Evolutionary conservation across 2,797 vertebrate genomes (phyloP).

Genomic region (Gastrophryne carolinensis): DNA sequence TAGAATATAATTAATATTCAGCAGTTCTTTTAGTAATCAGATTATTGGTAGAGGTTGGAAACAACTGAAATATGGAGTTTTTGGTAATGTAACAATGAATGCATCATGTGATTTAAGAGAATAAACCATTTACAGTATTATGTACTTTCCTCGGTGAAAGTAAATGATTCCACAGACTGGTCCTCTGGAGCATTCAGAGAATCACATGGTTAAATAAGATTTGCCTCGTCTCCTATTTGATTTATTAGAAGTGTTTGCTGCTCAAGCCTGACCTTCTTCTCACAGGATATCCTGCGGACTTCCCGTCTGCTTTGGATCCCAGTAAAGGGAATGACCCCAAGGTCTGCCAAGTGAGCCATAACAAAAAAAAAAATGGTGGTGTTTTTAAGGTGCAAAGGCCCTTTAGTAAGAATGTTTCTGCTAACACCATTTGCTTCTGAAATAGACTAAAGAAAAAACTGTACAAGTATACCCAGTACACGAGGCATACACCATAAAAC

Average conservation of each 20-base stretch:
- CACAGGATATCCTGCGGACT: slow-evolving; percentile 44
- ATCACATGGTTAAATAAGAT: slow-evolving; percentile 17
- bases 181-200: not conserved
- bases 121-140: too few relatives aligned
- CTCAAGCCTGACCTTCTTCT: slow-evolving; percentile 32
- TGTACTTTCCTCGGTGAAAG: too few relatives aligned
- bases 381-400: slow-evolving; percentile 2
- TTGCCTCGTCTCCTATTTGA: slow-evolving; percentile 5
- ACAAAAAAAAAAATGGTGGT: slow-evolving; percentile 3
- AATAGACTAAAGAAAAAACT: not conserved
- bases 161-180: too few relatives aligned
- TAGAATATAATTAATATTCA: too few relatives aligned
- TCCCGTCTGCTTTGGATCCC: slow-evolving; percentile 28
- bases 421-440: not conserved
- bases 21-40: too few relatives aligned
- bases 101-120: too few relatives aligned
- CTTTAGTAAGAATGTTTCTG: not conserved
- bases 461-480: not conserved
- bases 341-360: slow-evolving; percentile 34
- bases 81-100: too few relatives aligned
- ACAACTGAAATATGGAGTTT: too few relatives aligned
- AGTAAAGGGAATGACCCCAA: slow-evolving; percentile 29
- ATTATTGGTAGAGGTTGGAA: too few relatives aligned
- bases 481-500: not conserved
- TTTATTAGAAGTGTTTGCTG: slow-evolving; percentile 22